Evolutionary conservation across 2,888 invertebrate genomes (phyloP).

Genomic region (Lithophane leautieri): DNA sequence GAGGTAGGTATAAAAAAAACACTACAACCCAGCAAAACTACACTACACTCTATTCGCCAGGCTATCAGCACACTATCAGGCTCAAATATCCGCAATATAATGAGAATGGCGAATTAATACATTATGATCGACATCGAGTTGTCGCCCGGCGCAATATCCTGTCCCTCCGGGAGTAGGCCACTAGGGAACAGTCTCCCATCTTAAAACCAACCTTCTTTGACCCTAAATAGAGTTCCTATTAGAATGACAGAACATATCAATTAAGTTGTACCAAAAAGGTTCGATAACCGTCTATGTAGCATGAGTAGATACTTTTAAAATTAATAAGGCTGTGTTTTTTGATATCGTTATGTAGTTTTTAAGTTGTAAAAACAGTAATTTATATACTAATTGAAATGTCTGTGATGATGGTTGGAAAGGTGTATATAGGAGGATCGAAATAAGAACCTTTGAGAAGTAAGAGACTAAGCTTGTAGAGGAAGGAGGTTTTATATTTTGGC

Average conservation of each 20-base stretch:
- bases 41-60: conserved; percentile 22
- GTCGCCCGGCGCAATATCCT: conserved; percentile 71
- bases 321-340: conserved; percentile 60
- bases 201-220: conserved; percentile 29
- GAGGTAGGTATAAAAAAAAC: too few relatives aligned
- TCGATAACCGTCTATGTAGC: conserved; percentile 37
- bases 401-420: conserved; percentile 26
- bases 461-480: neutral
- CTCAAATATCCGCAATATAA: conserved; percentile 69
- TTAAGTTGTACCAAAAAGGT: conserved; percentile 55
- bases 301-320: conserved; percentile 62
- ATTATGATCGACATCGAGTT: conserved; percentile 56
- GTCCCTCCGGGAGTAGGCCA: conserved; percentile 62
- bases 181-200: conserved; percentile 35
- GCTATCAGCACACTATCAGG: conserved; percentile 57
- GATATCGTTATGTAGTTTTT: conserved; percentile 27
- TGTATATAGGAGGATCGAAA: neutral
- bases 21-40: neutral
- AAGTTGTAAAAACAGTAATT: conserved; percentile 59
- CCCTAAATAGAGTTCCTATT: neutral
- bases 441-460: neutral
- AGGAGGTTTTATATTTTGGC: too few relatives aligned
- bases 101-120: conserved; percentile 68
- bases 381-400: conserved; percentile 51
- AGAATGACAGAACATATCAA: conserved; percentile 33